A percentile compares a stretch with the other conserved stretches of the same genome.
phyloP scores from a whole-genome alignment of 2,797 vertebrate genomes.

The Coregonus sp. region DNA sequence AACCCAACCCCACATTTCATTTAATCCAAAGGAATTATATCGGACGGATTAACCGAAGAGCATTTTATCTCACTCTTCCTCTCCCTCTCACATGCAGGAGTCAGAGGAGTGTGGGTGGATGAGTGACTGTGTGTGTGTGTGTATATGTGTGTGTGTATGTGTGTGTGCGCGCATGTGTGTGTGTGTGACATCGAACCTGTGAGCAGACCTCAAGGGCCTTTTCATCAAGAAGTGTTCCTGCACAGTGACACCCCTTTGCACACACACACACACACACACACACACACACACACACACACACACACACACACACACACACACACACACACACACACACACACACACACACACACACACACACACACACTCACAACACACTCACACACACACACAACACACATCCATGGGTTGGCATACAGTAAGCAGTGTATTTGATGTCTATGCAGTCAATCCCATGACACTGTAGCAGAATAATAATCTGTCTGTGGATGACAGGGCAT shows the following conservation, averaged over 20 bases:
- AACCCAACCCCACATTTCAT: neutral
- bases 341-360: slow-evolving; percentile 12
- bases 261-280: neutral
- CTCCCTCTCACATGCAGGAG: neutral
- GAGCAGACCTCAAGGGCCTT: neutral
- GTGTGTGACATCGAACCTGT: slow-evolving; percentile 5
- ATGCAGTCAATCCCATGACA: neutral
- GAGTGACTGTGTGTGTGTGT: slow-evolving; percentile 1
- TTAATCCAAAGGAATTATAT: neutral
- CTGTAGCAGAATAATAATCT: too few relatives aligned
- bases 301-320: slow-evolving; percentile 14
- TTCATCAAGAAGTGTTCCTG: neutral
- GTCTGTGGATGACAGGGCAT: too few relatives aligned
- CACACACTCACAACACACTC: neutral
- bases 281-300: neutral
- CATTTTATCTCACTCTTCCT: neutral
- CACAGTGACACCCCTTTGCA: neutral
- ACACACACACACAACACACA: neutral
- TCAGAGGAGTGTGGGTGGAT: neutral
- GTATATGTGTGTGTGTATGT: neutral
- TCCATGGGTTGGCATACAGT: too few relatives aligned
- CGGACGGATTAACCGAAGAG: neutral
- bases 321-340: slow-evolving; percentile 19
- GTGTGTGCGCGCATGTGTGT: slow-evolving; percentile 3
- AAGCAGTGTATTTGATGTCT: too few relatives aligned